These are phyloP conservation scores for Dysmachus trigonus DNA, from an alignment of 2,888 invertebrate species.

Conservation along the genomic window DNA sequence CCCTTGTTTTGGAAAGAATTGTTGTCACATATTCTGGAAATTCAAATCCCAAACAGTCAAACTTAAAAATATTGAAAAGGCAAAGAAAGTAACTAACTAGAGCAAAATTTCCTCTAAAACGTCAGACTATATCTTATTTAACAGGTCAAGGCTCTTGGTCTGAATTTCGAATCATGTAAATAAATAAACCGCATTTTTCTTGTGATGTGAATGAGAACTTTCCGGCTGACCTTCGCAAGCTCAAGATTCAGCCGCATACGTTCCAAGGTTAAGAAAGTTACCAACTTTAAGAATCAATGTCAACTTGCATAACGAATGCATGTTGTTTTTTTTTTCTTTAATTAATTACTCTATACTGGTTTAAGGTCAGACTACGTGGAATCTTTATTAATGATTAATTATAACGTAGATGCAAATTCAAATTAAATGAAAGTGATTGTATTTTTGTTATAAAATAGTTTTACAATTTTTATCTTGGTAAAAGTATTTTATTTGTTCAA, in stretches of 20 bases:
- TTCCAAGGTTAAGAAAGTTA: neutral
- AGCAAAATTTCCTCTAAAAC: neutral
- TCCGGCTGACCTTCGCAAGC: neutral
- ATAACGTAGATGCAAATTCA: neutral
- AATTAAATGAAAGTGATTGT: no score
- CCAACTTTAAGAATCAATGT: neutral
- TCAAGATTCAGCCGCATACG: neutral
- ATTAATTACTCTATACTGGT: neutral
- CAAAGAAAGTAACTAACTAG: neutral
- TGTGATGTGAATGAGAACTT: neutral
- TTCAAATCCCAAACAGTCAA: no score
- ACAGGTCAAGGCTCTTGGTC: neutral
- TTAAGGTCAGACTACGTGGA: neutral
- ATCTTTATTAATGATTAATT: neutral
- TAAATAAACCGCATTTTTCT: neutral
- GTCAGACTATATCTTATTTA: no score
- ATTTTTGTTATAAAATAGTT: neutral
- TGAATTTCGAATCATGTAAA: neutral
- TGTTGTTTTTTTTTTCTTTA: neutral
- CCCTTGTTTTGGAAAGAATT: neutral
- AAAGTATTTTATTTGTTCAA: no score
- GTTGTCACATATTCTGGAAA: no score
- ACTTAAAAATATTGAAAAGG: no score
- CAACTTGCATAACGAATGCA: neutral
- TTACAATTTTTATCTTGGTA: neutral